A percentile compares a stretch with the other conserved stretches of the same genome.
These are phyloP conservation scores for Rhingia campestris DNA, from an alignment of 2,888 invertebrate species.

Conservation along the genomic window DNA sequence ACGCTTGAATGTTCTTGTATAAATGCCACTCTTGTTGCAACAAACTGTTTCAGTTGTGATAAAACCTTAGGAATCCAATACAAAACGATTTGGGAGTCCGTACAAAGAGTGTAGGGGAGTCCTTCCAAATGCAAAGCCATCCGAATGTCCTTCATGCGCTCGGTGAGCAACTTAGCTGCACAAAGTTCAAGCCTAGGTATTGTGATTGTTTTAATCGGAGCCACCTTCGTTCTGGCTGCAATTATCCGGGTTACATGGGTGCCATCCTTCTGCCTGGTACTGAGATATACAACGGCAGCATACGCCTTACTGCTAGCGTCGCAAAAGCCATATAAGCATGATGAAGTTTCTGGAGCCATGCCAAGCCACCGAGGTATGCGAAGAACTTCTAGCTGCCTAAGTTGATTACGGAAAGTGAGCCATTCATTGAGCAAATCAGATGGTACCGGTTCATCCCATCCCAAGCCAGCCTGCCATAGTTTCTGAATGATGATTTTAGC, in stretches of 20 bases:
- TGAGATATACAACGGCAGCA: conserved; percentile 7
- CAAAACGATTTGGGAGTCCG: neutral
- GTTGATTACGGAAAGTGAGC: conserved; percentile 22
- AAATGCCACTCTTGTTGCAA: neutral
- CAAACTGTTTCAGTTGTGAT: conserved; percentile 3
- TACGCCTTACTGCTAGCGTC: neutral
- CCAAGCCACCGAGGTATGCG: conserved; percentile 38
- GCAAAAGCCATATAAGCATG: conserved; percentile 16
- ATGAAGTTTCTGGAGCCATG: neutral
- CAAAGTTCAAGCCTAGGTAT: conserved; percentile 17
- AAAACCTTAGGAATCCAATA: neutral
- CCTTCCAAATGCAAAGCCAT: conserved; percentile 12
- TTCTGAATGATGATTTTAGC: conserved; percentile 10
- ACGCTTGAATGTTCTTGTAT: conserved; percentile 1
- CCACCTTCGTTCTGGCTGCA: conserved; percentile 13
- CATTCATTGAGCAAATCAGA: conserved; percentile 29
- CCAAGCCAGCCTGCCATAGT: conserved; percentile 16
- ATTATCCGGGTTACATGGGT: conserved; percentile 2
- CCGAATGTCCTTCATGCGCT: neutral
- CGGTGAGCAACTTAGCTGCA: conserved; percentile 15
- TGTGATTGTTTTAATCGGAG: conserved; percentile 9
- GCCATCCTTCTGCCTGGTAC: conserved; percentile 14
- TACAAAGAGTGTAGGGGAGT: conserved; percentile 2
- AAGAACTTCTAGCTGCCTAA: conserved; percentile 3
- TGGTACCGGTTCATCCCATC: conserved; percentile 11